A percentile compares a stretch with the other conserved stretches of the same genome.
Evolutionary conservation across 2,888 invertebrate species (phyloP).

Genomic region (Marronus borbonicus): DNA sequence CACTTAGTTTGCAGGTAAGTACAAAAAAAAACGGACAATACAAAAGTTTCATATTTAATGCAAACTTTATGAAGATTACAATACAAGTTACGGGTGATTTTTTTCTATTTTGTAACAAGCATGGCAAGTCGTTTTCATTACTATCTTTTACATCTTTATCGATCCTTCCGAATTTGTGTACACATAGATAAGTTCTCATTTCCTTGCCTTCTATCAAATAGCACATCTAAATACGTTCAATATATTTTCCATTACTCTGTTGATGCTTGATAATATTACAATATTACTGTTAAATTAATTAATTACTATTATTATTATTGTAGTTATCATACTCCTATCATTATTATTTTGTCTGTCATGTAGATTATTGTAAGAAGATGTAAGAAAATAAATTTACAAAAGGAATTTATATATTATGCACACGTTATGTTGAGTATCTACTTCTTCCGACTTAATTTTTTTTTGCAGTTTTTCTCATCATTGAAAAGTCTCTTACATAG

Average conservation of each 20-base stretch:
- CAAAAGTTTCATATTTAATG: no score
- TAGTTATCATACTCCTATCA: slow-evolving; percentile 19
- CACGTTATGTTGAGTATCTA: slow-evolving; percentile 34
- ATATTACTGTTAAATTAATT: slow-evolving; percentile 41
- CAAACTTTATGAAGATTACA: no score
- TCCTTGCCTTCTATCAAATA: not conserved
- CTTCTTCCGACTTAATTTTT: not conserved
- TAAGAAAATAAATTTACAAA: slow-evolving; percentile 47
- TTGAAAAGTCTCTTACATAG: slow-evolving; percentile 23
- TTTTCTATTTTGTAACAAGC: not conserved
- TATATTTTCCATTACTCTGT: slow-evolving; percentile 20
- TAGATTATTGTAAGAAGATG: slow-evolving; percentile 42
- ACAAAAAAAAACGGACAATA: no score
- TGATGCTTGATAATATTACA: slow-evolving; percentile 37
- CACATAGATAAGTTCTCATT: slow-evolving; percentile 1
- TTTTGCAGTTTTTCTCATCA: slow-evolving; percentile 3
- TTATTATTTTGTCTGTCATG: slow-evolving; percentile 38
- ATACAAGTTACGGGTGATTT: slow-evolving; percentile 16
- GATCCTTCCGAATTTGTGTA: not conserved
- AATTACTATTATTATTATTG: slow-evolving; percentile 34
- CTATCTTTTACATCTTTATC: not conserved
- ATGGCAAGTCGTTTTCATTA: slow-evolving; percentile 22
- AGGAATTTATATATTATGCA: slow-evolving; percentile 42
- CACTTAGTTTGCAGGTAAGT: no score
- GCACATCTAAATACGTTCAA: slow-evolving; percentile 10